Evolutionary conservation across 2,113 vertebrate species (phyloP), one percentile per base, ranked within the genome.

Genomic region (Solea solea): DNA sequence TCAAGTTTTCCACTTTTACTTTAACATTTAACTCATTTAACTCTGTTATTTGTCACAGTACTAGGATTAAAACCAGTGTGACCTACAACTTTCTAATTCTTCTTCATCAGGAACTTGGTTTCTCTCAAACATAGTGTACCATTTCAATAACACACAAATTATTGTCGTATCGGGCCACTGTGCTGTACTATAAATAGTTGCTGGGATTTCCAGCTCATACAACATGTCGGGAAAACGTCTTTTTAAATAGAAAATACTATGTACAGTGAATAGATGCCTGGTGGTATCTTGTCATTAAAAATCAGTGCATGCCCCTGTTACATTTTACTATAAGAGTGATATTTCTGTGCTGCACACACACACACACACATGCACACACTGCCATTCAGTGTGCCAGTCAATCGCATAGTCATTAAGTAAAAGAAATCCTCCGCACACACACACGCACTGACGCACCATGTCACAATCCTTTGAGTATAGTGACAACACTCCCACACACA

Each of bases 391-490:
- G 58, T 41, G 54, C 63, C 65, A 72, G 51, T 72, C 70, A 61
- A 73, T 78, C 61, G 49, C 12, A 39, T 9, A 40, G 45, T 69
- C 62, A 55, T 88, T 82, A 74, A 52, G 66, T 60, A 42, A 73
- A 80, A 59, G 81, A 78, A 78, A 54, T 27, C 70, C 62, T 49
- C 27, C 28, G 2, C 10, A 54, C 65, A 44, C 58, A 55, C 49
- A 44, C 39, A 46, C 69, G 51, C 48, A 78, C 58, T 61, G 45
- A 68, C n/a, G n/a, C 40, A 64, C 27, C 25, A 66, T 76, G 80
- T 85, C 78, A 75, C 71, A 52, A 67, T 82, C 72, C 82, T 83
- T 65, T 58, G 54, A 83, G 42, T 51, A 57, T 51, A 57, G 21
- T 51, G 55, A 63, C n/a, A 16, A 65, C 55, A 9, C 60, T 45